phyloP scores from a whole-genome alignment of 2,797 vertebrate genomes.

The Mareca penelope region DNA sequence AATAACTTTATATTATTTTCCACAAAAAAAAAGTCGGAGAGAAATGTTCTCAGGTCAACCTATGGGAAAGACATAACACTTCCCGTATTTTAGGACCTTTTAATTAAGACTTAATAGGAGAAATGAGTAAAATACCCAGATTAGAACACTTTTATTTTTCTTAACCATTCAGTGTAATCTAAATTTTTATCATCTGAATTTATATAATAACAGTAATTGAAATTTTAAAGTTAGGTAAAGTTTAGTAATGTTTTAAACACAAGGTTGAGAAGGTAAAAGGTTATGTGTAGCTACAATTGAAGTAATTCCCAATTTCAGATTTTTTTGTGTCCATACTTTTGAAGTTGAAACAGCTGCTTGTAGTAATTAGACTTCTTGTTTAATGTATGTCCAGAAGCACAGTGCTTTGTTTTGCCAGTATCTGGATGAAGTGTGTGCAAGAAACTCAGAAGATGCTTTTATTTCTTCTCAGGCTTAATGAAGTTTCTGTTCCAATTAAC shows the following conservation, averaged over 20 bases:
- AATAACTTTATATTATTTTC: neutral
- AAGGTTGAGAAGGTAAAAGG: neutral
- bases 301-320: neutral
- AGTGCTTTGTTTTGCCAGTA: neutral
- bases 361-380: neutral
- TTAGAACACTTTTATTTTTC: neutral
- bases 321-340: neutral
- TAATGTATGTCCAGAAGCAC: accelerated
- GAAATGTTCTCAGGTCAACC: neutral
- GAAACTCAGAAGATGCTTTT: neutral
- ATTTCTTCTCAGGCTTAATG: neutral
- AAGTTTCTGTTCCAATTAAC: neutral
- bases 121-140: neutral
- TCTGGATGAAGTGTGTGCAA: neutral
- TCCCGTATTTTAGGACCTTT: neutral
- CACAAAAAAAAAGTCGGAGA: neutral
- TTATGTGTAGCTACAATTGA: accelerated
- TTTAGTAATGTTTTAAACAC: neutral
- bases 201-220: neutral
- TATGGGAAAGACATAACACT: neutral
- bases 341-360: neutral
- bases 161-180: neutral
- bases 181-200: neutral
- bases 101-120: neutral
- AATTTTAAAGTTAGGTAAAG: neutral